phyloP scores from a whole-genome alignment of 2,797 vertebrate species.

The Picus viridis region DNA sequence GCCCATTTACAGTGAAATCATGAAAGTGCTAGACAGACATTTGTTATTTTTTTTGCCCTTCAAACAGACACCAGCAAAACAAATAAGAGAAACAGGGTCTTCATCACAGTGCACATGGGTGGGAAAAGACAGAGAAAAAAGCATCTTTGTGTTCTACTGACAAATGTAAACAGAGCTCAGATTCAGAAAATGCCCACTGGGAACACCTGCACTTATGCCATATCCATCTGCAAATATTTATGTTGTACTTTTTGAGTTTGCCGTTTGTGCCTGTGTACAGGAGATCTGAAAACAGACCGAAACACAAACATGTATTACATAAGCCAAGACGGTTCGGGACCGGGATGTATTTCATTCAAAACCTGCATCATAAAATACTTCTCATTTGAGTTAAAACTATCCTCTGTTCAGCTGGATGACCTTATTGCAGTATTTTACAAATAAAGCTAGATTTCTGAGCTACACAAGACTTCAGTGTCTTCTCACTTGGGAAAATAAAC shows the following conservation, averaged over 20 bases:
- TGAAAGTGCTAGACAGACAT: background rate
- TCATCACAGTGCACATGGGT: background rate
- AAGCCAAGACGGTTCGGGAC: background rate
- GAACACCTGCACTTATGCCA: background rate
- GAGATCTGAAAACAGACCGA: background rate
- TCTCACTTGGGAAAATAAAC: background rate
- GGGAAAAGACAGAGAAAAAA: background rate
- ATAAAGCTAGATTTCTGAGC: background rate
- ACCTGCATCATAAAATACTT: background rate
- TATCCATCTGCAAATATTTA: constrained; percentile 23
- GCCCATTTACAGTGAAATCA: background rate
- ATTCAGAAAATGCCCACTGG: background rate
- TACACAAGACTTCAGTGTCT: background rate
- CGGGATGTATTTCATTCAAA: background rate
- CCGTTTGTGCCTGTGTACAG: background rate
- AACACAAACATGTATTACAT: background rate
- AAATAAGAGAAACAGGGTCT: background rate
- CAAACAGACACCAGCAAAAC: background rate
- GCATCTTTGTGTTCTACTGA: background rate
- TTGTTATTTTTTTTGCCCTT: background rate
- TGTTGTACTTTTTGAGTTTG: background rate
- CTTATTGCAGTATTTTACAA: background rate
- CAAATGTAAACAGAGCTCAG: background rate
- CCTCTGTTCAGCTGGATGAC: background rate
- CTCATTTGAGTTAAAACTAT: background rate